Base-by-base conservation (phyloP, 1,140 invertebrate species). In the Drosophila erecta region DNA sequence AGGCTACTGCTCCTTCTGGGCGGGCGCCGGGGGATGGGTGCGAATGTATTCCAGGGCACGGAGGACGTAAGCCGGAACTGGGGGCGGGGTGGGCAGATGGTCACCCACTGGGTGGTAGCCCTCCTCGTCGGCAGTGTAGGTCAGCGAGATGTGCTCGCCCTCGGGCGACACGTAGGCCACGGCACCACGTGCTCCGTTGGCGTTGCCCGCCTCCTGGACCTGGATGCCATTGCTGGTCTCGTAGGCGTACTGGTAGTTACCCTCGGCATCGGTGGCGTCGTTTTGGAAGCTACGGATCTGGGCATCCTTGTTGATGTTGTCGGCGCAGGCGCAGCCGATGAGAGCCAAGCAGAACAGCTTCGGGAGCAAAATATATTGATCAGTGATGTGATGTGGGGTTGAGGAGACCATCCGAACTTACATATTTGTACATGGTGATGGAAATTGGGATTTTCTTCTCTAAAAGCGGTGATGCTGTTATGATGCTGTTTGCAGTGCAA, bases 121-220 rank as follows among this genome's bases (percentile, higher is more conserved):
- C 76, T 95, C 94, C 83, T 95, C 94, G 78, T 95, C 95, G 37
- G 95, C 95, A 1, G 93, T 93, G 77, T 95, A 95, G 51, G 92
- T 93, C n/a, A 95, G 79, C 8, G 92, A 81, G 75, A 94, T 93
- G 11, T 86, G 92, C 72, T 92, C 91, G 22, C 93, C 93, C 76
- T 93, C 93, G 55, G 91, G 91, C 37, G 91, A 91, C 3, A 90
- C 75, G 53, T 90, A 92, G 65, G 75, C 54, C 14, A 89, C 4
- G 20, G 90, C 81, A 15, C 91, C 91, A 30, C 81, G 76, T 0
- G 89, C 87, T 30, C 90, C 90, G 44, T 70, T 79, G 11, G 89
- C 58, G 71, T 91, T 92, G 41, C 90, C 90, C 5, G 85, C 89
- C 59, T 90, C 79, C 71, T 92, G 90, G n/a, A 71, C 51, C 56